A percentile compares a stretch with the other conserved stretches of the same genome.
phyloP scores from a whole-genome alignment of 2,797 vertebrate species.

The Craterocephalus amniculus region DNA sequence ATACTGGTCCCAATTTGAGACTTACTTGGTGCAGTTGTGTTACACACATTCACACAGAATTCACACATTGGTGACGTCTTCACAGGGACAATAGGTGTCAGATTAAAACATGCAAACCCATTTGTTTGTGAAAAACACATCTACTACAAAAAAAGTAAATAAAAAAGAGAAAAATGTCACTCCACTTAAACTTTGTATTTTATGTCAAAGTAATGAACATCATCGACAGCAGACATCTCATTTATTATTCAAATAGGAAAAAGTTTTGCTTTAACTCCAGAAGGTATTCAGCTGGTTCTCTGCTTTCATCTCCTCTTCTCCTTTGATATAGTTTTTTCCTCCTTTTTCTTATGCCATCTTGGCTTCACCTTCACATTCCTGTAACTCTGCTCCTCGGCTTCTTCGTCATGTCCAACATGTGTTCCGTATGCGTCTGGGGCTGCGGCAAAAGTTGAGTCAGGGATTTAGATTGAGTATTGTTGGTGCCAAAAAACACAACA shows the following conservation, averaged over 20 bases:
- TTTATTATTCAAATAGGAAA: not conserved
- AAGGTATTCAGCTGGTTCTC: slow-evolving; percentile 9
- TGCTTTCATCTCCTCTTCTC: not conserved
- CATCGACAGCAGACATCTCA: not conserved
- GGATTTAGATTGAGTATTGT: slow-evolving; percentile 60
- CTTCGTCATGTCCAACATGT: slow-evolving; percentile 59
- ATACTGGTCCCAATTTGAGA: no score
- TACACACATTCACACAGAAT: no score
- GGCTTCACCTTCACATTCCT: slow-evolving; percentile 7
- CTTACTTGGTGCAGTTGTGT: slow-evolving; percentile 10
- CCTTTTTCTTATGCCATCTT: not conserved
- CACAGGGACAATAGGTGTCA: slow-evolving; percentile 32
- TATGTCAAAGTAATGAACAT: not conserved
- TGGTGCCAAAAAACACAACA: slow-evolving; percentile 65
- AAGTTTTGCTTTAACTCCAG: not conserved
- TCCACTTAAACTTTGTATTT: no score
- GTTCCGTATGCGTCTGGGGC: slow-evolving; percentile 66
- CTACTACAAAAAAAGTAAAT: not conserved
- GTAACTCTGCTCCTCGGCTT: slow-evolving; percentile 22
- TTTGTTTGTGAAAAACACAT: not conserved
- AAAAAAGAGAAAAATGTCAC: not conserved
- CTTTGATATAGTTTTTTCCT: not conserved
- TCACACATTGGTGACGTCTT: slow-evolving; percentile 32
- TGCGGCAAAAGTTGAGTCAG: slow-evolving; percentile 62
- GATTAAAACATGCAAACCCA: not conserved